phyloP scores from a whole-genome alignment of 2,797 vertebrate species.

The Dipus sagitta region DNA sequence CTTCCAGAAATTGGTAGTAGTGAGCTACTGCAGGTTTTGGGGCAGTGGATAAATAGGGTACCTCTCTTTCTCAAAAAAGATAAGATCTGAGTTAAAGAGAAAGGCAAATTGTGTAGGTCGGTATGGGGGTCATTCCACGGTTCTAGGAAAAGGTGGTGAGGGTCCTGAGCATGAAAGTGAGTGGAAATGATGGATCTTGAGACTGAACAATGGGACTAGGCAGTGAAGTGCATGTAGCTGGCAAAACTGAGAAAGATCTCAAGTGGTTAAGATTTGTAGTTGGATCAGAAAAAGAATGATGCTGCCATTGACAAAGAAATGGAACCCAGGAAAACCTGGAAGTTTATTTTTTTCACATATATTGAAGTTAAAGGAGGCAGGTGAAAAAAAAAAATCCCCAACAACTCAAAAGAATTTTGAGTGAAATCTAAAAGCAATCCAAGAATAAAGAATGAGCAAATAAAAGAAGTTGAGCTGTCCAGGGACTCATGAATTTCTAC shows the following conservation, averaged over 20 bases:
- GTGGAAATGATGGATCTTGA: not conserved
- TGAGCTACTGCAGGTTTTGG: not conserved
- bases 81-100: not conserved
- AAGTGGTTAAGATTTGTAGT: not conserved
- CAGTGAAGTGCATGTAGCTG: not conserved
- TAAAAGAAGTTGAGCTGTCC: not conserved
- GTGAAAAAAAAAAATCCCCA: not conserved
- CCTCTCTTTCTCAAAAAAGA: not conserved
- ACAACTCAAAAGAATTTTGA: constrained; percentile 34
- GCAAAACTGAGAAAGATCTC: not conserved
- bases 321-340: not conserved
- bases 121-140: not conserved
- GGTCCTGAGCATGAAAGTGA: not conserved
- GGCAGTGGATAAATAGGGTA: not conserved
- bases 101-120: not conserved
- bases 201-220: not conserved
- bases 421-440: constrained; percentile 35
- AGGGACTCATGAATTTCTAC: constrained; percentile 13
- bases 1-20: not conserved
- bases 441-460: constrained; percentile 47
- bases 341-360: not conserved
- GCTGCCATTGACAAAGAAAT: not conserved
- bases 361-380: constrained; percentile 18
- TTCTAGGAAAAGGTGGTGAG: not conserved
- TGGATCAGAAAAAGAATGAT: not conserved